Evolutionary conservation across 2,113 vertebrate species (phyloP).

Genomic region (Rhinolophus ferrumequinum): DNA sequence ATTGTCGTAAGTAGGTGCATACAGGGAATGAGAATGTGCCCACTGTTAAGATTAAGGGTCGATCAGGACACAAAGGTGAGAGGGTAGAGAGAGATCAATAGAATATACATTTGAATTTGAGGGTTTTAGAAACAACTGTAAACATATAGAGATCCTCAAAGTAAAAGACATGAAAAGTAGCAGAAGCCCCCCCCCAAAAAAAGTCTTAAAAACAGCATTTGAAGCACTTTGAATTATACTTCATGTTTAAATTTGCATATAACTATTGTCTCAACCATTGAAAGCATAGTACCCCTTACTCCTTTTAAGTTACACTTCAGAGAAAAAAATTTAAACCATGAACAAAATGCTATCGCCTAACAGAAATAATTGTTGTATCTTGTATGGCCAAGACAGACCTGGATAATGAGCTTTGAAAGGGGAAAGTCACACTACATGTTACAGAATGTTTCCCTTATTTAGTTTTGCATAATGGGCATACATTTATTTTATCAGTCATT

Average conservation of each 20-base stretch:
- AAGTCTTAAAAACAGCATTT: background rate
- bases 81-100: background rate
- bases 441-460: background rate
- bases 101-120: background rate
- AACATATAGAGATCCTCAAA: background rate
- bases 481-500: background rate
- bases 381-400: background rate
- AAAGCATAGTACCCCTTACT: accelerated
- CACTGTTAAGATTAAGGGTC: background rate
- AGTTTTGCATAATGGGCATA: background rate
- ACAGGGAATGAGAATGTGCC: background rate
- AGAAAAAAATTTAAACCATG: background rate
- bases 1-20: background rate
- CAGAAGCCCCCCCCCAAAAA: background rate
- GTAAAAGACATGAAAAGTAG: background rate
- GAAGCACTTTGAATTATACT: background rate
- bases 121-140: background rate
- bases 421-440: background rate
- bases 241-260: background rate
- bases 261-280: background rate
- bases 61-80: background rate
- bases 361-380: background rate
- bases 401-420: background rate
- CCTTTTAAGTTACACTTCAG: background rate
- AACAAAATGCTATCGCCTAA: background rate